Conservation (phyloP, 2,888 invertebrate species). For the Leptothorax acervorum region DNA sequence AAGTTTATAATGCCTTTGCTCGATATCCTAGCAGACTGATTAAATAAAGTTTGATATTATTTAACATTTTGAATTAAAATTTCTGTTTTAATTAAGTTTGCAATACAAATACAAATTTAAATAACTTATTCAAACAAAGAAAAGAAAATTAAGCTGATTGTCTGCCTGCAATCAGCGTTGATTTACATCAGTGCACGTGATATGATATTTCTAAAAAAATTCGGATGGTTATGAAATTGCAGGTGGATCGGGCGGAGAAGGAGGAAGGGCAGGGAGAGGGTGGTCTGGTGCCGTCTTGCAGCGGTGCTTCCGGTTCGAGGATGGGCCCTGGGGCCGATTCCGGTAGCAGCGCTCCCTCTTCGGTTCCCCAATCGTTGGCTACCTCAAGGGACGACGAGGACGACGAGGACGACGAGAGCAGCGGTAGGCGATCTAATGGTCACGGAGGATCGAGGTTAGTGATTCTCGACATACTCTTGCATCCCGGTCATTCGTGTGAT, state of each 20-base stretch:
- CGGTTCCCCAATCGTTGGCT: conserved; percentile 87
- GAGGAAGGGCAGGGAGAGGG: conserved; percentile 79
- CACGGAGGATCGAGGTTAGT: conserved; percentile 83
- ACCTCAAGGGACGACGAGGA: conserved; percentile 90
- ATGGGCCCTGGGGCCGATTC: conserved; percentile 85
- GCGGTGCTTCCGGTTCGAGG: conserved; percentile 83
- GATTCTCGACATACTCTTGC: background rate
- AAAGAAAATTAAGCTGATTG: background rate
- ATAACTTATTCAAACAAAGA: background rate
- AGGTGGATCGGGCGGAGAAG: conserved; percentile 85
- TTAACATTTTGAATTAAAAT: background rate
- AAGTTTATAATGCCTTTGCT: background rate
- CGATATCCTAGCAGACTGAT: background rate
- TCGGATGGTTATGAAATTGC: conserved; percentile 29
- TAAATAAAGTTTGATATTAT: background rate
- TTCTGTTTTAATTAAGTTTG: background rate
- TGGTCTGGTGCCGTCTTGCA: conserved; percentile 80
- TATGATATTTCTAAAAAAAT: background rate
- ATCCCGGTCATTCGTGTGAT: background rate
- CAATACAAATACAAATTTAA: background rate
- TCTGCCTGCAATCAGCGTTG: background rate
- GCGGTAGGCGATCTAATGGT: conserved; percentile 80
- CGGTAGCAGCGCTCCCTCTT: conserved; percentile 84
- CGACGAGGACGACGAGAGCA: conserved; percentile 87
- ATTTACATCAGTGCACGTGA: background rate